These are phyloP conservation scores for Mamestra configurata DNA, from an alignment of 1,140 invertebrate species.

Conservation along the genomic window DNA sequence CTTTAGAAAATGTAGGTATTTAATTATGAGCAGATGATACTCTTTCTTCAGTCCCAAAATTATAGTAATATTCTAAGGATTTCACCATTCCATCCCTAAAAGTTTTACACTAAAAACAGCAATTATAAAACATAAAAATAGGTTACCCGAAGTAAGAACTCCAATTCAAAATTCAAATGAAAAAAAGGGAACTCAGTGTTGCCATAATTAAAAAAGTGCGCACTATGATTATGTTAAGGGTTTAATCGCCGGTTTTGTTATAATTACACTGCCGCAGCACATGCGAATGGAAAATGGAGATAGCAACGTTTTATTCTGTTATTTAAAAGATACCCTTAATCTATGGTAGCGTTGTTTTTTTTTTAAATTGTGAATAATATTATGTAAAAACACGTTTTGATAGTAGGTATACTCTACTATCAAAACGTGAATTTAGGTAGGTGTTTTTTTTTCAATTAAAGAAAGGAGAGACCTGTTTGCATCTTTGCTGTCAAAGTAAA, in stretches of 20 bases:
- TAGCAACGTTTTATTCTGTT: slow-evolving; percentile 30
- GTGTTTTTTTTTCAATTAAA: neutral
- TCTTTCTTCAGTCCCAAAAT: neutral
- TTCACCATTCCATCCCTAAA: neutral
- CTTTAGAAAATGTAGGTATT: no score
- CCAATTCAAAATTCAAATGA: slow-evolving; percentile 52
- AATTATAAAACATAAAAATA: slow-evolving; percentile 24
- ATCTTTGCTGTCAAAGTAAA: no score
- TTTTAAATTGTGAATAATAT: neutral
- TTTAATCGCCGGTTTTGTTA: slow-evolving; percentile 65
- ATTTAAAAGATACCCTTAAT: slow-evolving; percentile 38
- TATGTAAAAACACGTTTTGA: neutral
- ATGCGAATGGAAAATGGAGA: slow-evolving; percentile 43
- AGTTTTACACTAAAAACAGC: slow-evolving; percentile 1
- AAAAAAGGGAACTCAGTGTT: slow-evolving; percentile 54
- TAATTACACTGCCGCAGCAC: slow-evolving; percentile 71
- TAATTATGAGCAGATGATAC: neutral
- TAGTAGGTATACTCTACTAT: no score
- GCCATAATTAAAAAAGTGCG: slow-evolving; percentile 75
- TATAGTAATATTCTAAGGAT: neutral
- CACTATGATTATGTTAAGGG: slow-evolving; percentile 72
- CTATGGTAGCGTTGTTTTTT: slow-evolving; percentile 1
- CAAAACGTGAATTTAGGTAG: neutral
- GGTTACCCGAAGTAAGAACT: neutral
- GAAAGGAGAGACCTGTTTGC: no score